Conservation (phyloP, 1,140 invertebrate genomes). For the Drosophila guanche region DNA sequence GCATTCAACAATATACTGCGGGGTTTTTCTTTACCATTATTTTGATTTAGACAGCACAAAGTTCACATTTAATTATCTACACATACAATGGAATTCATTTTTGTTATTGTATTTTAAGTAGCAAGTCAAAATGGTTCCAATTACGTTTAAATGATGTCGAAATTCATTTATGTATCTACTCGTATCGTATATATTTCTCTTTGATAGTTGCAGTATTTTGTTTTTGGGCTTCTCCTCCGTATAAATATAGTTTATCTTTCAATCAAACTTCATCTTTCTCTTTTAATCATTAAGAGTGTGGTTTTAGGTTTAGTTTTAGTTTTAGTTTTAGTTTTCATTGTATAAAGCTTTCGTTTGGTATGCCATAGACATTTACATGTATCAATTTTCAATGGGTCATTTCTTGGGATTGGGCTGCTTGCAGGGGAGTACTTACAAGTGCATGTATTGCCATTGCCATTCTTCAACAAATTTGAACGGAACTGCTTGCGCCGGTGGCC, state of each 20-base stretch:
- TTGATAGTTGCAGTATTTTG: slow-evolving; percentile 1
- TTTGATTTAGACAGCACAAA: slow-evolving; percentile 41
- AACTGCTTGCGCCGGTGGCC: too few species aligned
- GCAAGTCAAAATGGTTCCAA: slow-evolving; percentile 5
- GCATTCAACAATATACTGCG: slow-evolving; percentile 33
- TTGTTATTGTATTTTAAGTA: slow-evolving; percentile 1
- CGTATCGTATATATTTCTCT: background rate
- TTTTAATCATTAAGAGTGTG: slow-evolving; percentile 20
- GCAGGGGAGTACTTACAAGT: slow-evolving; percentile 1
- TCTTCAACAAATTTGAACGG: too few species aligned
- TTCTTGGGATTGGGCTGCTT: background rate
- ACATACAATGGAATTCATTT: background rate
- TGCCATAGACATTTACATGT: slow-evolving; percentile 8
- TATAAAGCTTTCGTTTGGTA: slow-evolving; percentile 51
- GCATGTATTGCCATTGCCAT: too few species aligned
- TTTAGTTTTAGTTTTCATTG: slow-evolving; percentile 44
- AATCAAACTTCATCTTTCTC: slow-evolving; percentile 1
- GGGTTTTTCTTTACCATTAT: slow-evolving; percentile 19
- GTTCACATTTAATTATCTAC: slow-evolving; percentile 33
- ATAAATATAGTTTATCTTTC: slow-evolving; percentile 34
- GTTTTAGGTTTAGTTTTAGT: slow-evolving; percentile 10
- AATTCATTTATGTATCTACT: background rate
- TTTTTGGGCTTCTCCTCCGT: slow-evolving; percentile 3
- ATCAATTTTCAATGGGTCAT: slow-evolving; percentile 14
- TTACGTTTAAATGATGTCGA: slow-evolving; percentile 18